These are phyloP conservation scores for Orius laevigatus DNA, from an alignment of 1,140 invertebrate species.

Conservation along the genomic window DNA sequence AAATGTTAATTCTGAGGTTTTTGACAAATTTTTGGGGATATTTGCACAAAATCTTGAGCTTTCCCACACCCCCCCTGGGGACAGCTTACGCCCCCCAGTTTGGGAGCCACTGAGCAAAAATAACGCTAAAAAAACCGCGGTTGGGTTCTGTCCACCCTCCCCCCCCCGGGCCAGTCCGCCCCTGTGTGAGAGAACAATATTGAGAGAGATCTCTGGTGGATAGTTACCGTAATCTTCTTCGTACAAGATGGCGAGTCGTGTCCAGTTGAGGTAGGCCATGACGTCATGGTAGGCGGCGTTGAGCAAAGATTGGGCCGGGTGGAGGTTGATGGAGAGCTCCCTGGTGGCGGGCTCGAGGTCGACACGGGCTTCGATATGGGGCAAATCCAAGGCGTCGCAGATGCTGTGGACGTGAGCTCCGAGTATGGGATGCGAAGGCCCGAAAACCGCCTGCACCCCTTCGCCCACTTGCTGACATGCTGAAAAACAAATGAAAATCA, in stretches of 20 bases:
- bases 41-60: too few species aligned
- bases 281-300: constrained; percentile 48
- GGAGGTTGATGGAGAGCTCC: constrained; percentile 50
- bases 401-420: constrained; percentile 51
- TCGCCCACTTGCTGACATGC: constrained; percentile 45
- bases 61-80: too few species aligned
- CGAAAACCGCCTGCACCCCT: constrained; percentile 47
- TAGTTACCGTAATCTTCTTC: constrained; percentile 56
- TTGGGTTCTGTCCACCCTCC: too few species aligned
- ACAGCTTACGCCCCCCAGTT: too few species aligned
- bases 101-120: too few species aligned
- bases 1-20: too few species aligned
- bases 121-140: too few species aligned
- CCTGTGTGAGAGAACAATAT: too few species aligned
- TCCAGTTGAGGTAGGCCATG: constrained; percentile 53
- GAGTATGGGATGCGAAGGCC: constrained; percentile 41
- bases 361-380: constrained; percentile 47
- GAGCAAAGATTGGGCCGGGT: constrained; percentile 46
- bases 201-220: too few species aligned
- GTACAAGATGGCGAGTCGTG: constrained; percentile 51
- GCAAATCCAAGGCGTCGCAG: constrained; percentile 51
- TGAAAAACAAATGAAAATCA: constrained; percentile 28
- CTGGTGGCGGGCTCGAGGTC: constrained; percentile 33
- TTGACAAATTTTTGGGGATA: too few species aligned
- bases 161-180: too few species aligned